Base-by-base conservation (phyloP, 1,140 invertebrate genomes). In the Drosophila sp. region DNA sequence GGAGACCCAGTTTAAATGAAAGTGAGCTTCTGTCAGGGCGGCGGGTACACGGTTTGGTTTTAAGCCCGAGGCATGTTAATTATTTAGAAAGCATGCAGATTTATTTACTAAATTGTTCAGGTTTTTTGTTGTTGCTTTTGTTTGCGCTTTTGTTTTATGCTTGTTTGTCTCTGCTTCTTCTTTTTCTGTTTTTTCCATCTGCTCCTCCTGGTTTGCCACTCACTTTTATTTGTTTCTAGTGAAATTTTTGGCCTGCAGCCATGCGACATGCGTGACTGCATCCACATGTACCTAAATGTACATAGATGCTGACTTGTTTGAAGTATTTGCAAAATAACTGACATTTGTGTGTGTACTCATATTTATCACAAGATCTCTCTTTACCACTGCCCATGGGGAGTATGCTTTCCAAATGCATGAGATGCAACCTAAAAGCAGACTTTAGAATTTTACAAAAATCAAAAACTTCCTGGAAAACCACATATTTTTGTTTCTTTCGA, bases 1-100 rank as follows among this genome's bases (percentile, higher is more conserved):
- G 35, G 44, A 10, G 54, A 69, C 77, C 60, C 72, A 68, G 67
- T 80, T 75, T 66, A 54, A 76, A 76, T 47, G 82, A 85, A 81
- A 79, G 78, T 79, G 70, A 85, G 66, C 65, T 33, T 30, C 11
- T 60, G 60, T 25, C 3, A 4, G 27, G 30, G 57, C 2, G 11
- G 29, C 6, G 17, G 8, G 17, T 25, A 47, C 23, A 25, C 44
- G 44, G 44, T 47, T 7, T 64, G 56, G 38, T 50, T 41, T 50
- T 27, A 50, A 40, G 72, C 76, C 66, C 63, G 30, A 58, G 72
- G 72, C 83, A 87, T 85, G 78, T 90, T 89, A 89, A 90, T 89
- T 89, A 89, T 89, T 90, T 90, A 86, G 84, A 90, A 80, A 89
- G 85, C 85, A 82, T 79, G 73, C 78, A 86, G 82, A 89, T 89